These are phyloP conservation scores for Pachyuromys duprasi DNA, from an alignment of 2,797 vertebrate genomes.

Conservation along the genomic window DNA sequence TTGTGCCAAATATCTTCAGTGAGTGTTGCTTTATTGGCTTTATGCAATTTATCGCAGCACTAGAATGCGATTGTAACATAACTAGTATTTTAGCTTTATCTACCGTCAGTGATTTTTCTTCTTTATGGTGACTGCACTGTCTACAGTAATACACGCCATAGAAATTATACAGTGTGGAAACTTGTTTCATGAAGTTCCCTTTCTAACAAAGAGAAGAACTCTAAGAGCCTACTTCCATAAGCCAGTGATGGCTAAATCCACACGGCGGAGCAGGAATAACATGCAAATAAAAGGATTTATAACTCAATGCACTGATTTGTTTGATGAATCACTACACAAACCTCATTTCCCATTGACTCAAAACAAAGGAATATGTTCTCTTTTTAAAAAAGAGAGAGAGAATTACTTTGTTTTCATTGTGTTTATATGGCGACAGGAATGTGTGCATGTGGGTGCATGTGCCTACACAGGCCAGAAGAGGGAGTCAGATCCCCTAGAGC, in stretches of 20 bases:
- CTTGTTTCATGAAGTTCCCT: slow-evolving; percentile 82
- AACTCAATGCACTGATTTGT: slow-evolving; percentile 42
- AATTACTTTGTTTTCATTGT: no score
- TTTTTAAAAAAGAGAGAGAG: background rate
- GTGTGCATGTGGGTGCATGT: background rate
- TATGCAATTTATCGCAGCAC: slow-evolving; percentile 86
- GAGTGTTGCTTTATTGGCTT: slow-evolving; percentile 89
- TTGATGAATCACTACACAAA: slow-evolving; percentile 47
- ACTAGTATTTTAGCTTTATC: slow-evolving; percentile 89
- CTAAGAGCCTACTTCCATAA: background rate
- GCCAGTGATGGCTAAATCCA: background rate
- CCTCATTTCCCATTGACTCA: slow-evolving; percentile 20
- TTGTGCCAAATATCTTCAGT: slow-evolving; percentile 89
- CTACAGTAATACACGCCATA: slow-evolving; percentile 87
- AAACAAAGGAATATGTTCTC: slow-evolving; percentile 34
- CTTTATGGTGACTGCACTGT: slow-evolving; percentile 86
- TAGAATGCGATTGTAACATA: slow-evolving; percentile 87
- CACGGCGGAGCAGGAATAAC: background rate
- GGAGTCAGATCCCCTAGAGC: background rate
- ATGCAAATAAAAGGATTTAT: slow-evolving; percentile 31
- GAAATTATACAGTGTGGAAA: slow-evolving; percentile 85
- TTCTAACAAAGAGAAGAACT: slow-evolving; percentile 64
- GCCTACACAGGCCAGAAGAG: background rate
- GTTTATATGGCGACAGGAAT: background rate
- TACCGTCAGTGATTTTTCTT: slow-evolving; percentile 87